Percentiles rank a stretch among this genome's conserved stretches.
Evolutionary conservation across 2,888 invertebrate genomes (phyloP).

Genomic region (Trissolcus japonicus): DNA sequence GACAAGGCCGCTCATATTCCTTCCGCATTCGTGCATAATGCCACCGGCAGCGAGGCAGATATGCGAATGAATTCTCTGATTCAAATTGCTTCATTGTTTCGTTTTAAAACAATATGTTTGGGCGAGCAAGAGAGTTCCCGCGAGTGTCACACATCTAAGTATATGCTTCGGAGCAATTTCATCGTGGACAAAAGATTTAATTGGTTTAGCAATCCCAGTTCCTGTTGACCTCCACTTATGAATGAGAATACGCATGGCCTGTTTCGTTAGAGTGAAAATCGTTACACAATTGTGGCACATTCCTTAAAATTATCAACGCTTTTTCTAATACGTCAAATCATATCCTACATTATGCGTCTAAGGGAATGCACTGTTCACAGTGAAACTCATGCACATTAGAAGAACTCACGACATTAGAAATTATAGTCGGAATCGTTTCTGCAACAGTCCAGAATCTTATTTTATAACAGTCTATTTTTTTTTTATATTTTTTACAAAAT

Average conservation of each 20-base stretch:
- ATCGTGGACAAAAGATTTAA: slow-evolving; percentile 19
- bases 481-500: too few species aligned
- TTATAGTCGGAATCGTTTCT: too few species aligned
- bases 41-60: not conserved
- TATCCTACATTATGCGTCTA: not conserved
- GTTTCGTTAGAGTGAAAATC: not conserved
- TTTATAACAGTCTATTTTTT: too few species aligned
- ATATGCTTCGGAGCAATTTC: slow-evolving; percentile 11
- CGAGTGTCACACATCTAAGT: slow-evolving; percentile 13
- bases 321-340: not conserved
- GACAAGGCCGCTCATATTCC: slow-evolving; percentile 46
- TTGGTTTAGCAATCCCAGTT: slow-evolving; percentile 18
- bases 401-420: too few species aligned
- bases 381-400: not conserved
- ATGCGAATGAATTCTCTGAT: slow-evolving; percentile 15
- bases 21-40: slow-evolving; percentile 42
- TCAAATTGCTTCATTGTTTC: slow-evolving; percentile 36
- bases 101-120: slow-evolving; percentile 21
- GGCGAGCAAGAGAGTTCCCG: slow-evolving; percentile 16
- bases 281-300: not conserved
- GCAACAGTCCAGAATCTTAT: too few species aligned
- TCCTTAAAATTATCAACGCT: not conserved
- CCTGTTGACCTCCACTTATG: slow-evolving; percentile 10
- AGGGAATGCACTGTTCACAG: too few species aligned
- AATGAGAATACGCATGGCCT: slow-evolving; percentile 1